Evolutionary conservation across 1,140 invertebrate genomes (phyloP).

Genomic region (Proctacanthus coquilletti): DNA sequence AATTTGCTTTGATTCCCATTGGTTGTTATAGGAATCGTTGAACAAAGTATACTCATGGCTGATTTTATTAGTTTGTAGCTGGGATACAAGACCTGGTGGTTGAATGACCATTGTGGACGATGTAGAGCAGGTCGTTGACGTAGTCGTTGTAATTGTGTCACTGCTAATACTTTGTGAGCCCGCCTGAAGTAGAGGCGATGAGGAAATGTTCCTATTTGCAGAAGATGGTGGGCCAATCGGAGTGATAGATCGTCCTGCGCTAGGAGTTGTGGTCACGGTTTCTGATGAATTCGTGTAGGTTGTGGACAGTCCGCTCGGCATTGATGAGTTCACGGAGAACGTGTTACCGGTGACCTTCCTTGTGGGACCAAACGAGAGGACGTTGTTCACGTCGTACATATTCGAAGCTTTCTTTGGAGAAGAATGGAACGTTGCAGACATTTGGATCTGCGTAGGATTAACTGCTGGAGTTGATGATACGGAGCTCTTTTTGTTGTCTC

Average conservation of each 20-base stretch:
- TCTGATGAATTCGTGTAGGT: constrained; percentile 5
- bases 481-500: constrained; percentile 14
- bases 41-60: constrained; percentile 62
- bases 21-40: constrained; percentile 52
- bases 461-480: constrained; percentile 3
- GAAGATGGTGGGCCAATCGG: constrained; percentile 20
- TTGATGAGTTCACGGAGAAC: too few species aligned
- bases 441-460: too few species aligned
- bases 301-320: too few species aligned
- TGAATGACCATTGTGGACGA: neutral
- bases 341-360: too few species aligned
- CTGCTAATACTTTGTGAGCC: constrained; percentile 4
- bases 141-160: constrained; percentile 1
- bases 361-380: too few species aligned
- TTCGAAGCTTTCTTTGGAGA: too few species aligned
- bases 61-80: constrained; percentile 17
- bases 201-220: constrained; percentile 5
- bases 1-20: constrained; percentile 45
- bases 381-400: too few species aligned
- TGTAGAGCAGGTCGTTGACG: neutral
- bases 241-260: constrained; percentile 13
- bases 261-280: neutral
- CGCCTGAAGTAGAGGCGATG: constrained; percentile 2
- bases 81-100: constrained; percentile 13
- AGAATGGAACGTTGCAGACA: too few species aligned